These are phyloP conservation scores for Calosoma granatense DNA, from an alignment of 1,140 invertebrate genomes.

Conservation along the genomic window DNA sequence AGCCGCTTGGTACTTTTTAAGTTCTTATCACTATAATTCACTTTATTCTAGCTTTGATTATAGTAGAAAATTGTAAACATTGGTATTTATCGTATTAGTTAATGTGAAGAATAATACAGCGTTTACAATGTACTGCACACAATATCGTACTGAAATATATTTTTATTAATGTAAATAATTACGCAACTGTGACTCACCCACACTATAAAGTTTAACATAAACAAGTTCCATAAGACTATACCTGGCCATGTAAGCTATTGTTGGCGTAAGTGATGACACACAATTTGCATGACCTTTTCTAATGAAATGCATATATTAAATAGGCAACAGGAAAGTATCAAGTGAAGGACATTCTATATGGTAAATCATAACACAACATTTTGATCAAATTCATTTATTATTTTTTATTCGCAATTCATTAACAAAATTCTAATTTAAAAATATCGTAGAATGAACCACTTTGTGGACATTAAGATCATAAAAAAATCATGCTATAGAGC, in stretches of 20 bases:
- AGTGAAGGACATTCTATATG: neutral
- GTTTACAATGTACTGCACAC: too few species aligned
- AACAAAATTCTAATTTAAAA: conserved; percentile 5
- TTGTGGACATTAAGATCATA: neutral
- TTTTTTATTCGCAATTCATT: neutral
- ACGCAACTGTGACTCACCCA: too few species aligned
- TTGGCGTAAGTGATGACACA: neutral
- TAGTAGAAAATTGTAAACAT: too few species aligned
- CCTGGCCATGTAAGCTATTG: neutral
- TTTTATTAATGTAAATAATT: too few species aligned
- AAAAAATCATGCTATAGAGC: conserved; percentile 2
- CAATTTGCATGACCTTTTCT: neutral
- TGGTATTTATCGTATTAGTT: too few species aligned
- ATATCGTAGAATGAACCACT: conserved; percentile 3
- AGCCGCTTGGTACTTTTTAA: too few species aligned
- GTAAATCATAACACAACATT: neutral
- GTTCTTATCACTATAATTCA: too few species aligned
- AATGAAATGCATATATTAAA: neutral
- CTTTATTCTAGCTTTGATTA: too few species aligned
- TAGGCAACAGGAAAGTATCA: neutral
- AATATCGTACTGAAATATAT: too few species aligned
- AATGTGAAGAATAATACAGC: too few species aligned
- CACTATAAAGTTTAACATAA: too few species aligned
- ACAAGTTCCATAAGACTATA: neutral
- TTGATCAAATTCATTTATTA: neutral